Evolutionary conservation across 2,888 invertebrate genomes (phyloP).

Genomic region (Pyralis farinalis): DNA sequence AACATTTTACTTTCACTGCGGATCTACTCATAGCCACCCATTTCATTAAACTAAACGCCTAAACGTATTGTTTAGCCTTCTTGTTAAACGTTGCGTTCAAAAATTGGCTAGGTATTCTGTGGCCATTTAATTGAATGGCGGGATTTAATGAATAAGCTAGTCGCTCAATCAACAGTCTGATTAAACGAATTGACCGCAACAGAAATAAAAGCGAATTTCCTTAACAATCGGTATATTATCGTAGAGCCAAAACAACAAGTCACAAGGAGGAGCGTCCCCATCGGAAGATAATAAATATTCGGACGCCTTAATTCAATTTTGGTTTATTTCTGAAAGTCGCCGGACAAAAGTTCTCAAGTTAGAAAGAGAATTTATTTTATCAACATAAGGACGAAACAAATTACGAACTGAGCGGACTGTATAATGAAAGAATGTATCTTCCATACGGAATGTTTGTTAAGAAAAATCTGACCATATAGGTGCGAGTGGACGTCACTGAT

Average conservation of each 20-base stretch:
- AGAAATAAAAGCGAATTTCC: too few species aligned
- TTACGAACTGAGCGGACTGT: constrained; percentile 9
- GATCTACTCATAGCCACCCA: too few species aligned
- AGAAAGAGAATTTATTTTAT: constrained; percentile 9
- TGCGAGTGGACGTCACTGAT: background rate
- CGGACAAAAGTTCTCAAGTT: constrained; percentile 10
- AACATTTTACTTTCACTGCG: too few species aligned
- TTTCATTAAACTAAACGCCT: too few species aligned
- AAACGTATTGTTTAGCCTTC: too few species aligned
- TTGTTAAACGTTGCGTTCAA: too few species aligned
- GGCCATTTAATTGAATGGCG: too few species aligned
- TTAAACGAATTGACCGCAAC: too few species aligned
- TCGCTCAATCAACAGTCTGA: too few species aligned
- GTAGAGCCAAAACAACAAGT: background rate
- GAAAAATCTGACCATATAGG: background rate
- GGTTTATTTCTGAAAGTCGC: constrained; percentile 6
- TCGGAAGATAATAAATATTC: constrained; percentile 8
- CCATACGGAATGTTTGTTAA: constrained; percentile 1
- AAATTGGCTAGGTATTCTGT: too few species aligned
- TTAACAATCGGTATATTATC: too few species aligned
- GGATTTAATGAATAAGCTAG: too few species aligned
- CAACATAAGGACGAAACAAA: constrained; percentile 11
- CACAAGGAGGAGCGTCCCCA: constrained; percentile 1
- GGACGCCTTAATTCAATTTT: constrained; percentile 11
- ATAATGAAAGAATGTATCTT: constrained; percentile 10